phyloP scores from a whole-genome alignment of 2,888 invertebrate species.

The Sisyra terminalis region DNA sequence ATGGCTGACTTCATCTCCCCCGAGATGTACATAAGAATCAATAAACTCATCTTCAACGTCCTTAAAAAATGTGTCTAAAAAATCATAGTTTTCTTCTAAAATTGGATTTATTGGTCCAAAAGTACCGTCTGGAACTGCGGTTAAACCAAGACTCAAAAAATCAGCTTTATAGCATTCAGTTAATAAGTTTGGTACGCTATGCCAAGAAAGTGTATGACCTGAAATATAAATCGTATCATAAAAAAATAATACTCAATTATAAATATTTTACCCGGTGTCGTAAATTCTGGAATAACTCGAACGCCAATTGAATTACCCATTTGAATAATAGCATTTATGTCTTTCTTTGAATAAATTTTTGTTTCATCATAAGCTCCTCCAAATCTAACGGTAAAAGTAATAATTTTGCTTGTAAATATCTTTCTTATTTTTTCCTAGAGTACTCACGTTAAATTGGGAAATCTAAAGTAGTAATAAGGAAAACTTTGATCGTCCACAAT shows the following conservation, averaged over 20 bases:
- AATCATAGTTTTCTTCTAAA: conserved; percentile 41
- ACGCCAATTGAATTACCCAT: conserved; percentile 70
- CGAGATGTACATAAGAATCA: conserved; percentile 74
- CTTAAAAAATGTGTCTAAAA: conserved; percentile 46
- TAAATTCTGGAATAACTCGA: conserved; percentile 78
- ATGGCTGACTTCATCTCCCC: conserved; percentile 81
- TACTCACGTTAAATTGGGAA: conserved; percentile 55
- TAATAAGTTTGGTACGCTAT: conserved; percentile 53
- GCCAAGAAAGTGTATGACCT: conserved; percentile 83
- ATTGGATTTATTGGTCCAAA: conserved; percentile 73
- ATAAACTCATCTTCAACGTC: conserved; percentile 58
- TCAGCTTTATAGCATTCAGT: conserved; percentile 41
- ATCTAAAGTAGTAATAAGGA: conserved; percentile 64
- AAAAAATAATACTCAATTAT: not conserved
- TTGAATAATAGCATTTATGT: conserved; percentile 51
- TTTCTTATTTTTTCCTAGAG: not conserved
- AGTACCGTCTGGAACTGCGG: conserved; percentile 33
- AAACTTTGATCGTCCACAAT: conserved; percentile 88
- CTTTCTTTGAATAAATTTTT: conserved; percentile 43
- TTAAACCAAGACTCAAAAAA: conserved; percentile 12
- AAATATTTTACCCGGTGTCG: conserved; percentile 56
- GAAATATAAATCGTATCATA: conserved; percentile 13
- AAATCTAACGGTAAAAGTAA: conserved; percentile 36
- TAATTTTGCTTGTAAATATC: not conserved
- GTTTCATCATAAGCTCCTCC: conserved; percentile 50